Conservation (phyloP, 2,888 invertebrate genomes). For the Lamellibrachia satsuma region DNA sequence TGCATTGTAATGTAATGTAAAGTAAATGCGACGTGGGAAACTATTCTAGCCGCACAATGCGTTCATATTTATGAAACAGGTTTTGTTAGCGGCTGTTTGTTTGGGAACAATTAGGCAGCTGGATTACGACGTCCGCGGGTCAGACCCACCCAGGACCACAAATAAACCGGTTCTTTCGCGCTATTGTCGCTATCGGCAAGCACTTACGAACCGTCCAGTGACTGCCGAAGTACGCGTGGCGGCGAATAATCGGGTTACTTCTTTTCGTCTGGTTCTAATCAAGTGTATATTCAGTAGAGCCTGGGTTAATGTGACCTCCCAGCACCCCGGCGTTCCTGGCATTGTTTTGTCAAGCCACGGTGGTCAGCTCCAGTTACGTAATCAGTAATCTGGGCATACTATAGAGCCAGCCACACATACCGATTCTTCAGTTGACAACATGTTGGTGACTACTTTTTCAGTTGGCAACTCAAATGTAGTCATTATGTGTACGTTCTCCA, state of each 20-base stretch:
- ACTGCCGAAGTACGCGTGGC: background rate
- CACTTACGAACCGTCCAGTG: background rate
- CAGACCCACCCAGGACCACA: background rate
- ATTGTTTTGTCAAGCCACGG: background rate
- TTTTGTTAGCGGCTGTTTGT: background rate
- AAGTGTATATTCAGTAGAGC: background rate
- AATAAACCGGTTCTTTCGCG: background rate
- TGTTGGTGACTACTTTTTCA: too few relatives aligned
- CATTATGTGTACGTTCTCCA: too few relatives aligned
- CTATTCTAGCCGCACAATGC: background rate
- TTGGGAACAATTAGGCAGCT: background rate
- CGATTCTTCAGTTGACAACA: too few relatives aligned
- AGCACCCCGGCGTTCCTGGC: background rate
- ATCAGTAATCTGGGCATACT: too few relatives aligned
- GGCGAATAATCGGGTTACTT: background rate
- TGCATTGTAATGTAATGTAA: background rate
- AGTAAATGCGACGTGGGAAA: background rate
- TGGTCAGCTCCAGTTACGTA: background rate
- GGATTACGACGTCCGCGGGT: background rate
- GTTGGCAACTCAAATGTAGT: too few relatives aligned
- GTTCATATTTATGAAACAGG: background rate
- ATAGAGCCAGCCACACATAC: too few relatives aligned
- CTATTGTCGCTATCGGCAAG: background rate
- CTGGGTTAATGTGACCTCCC: background rate
- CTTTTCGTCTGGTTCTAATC: background rate